These are phyloP conservation scores for Hydractinia symbiolongicarpus DNA, from an alignment of 30 jellyfish, hydroid and myxozoan species.

Conservation along the genomic window DNA sequence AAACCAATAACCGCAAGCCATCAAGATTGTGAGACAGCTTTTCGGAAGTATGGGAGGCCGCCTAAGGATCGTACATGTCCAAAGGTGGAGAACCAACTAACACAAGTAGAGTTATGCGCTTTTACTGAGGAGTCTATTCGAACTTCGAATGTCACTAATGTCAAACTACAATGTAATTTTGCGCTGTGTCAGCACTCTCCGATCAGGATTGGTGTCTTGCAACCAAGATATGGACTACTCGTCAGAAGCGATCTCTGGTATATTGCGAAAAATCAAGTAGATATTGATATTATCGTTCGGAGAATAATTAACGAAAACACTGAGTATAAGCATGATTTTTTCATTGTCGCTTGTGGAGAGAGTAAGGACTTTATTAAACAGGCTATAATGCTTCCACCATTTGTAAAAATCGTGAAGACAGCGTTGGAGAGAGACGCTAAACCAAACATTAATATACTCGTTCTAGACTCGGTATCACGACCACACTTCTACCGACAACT, in stretches of 20 bases:
- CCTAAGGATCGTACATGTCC: slow-evolving; percentile 65
- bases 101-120: slow-evolving; percentile 52
- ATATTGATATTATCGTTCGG: background rate
- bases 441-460: slow-evolving; percentile 63
- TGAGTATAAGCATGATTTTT: slow-evolving; percentile 28
- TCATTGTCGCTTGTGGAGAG: slow-evolving; percentile 58
- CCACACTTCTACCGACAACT: slow-evolving; percentile 86
- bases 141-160: slow-evolving; percentile 39
- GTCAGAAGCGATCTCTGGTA: background rate
- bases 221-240: background rate
- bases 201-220: slow-evolving; percentile 15
- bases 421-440: slow-evolving; percentile 1
- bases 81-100: slow-evolving; percentile 20
- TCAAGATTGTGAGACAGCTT: slow-evolving; percentile 61
- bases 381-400: slow-evolving; percentile 79
- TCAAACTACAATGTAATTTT: slow-evolving; percentile 46
- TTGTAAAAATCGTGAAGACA: background rate
- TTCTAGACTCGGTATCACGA: slow-evolving; percentile 87
- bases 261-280: background rate
- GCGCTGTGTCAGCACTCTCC: background rate
- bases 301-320: slow-evolving; percentile 1
- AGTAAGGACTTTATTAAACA: slow-evolving; percentile 55
- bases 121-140: slow-evolving; percentile 49
- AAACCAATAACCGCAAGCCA: slow-evolving; percentile 31
- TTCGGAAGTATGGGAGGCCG: slow-evolving; percentile 49